Percentiles rank a stretch among this genome's conserved stretches.
Conservation (phyloP, 2,888 invertebrate genomes). For the Ophonus ardosiacus region DNA sequence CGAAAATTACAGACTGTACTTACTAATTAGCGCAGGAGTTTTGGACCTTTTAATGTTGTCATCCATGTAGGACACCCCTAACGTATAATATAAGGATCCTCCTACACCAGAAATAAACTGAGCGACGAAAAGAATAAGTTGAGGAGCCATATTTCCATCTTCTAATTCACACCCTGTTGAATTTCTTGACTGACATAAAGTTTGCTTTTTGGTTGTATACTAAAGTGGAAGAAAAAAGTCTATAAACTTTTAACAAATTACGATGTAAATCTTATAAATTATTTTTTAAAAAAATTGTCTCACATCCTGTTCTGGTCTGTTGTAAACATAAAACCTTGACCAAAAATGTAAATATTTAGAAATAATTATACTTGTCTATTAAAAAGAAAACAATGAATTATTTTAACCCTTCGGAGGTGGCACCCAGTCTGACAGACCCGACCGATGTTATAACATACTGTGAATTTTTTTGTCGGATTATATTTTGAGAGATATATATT, state of each 20-base stretch:
- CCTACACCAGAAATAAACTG: conserved; percentile 86
- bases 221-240: neutral
- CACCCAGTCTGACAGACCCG: no score
- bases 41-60: conserved; percentile 87
- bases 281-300: no score
- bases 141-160: conserved; percentile 80
- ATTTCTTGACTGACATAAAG: conserved; percentile 76
- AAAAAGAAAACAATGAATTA: no score
- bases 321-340: no score
- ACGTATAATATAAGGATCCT: conserved; percentile 82
- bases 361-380: no score
- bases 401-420: no score
- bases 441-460: no score
- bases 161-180: conserved; percentile 70
- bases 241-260: neutral
- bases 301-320: no score
- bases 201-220: conserved; percentile 74
- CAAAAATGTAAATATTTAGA: no score
- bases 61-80: conserved; percentile 86
- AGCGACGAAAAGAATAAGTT: conserved; percentile 81
- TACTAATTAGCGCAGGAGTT: conserved; percentile 84
- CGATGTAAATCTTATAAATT: no score
- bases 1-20: conserved; percentile 69
- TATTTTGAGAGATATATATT: no score
- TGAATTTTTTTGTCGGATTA: no score